Conservation (phyloP, 2,113 vertebrate genomes). For the Thermophis baileyi region DNA sequence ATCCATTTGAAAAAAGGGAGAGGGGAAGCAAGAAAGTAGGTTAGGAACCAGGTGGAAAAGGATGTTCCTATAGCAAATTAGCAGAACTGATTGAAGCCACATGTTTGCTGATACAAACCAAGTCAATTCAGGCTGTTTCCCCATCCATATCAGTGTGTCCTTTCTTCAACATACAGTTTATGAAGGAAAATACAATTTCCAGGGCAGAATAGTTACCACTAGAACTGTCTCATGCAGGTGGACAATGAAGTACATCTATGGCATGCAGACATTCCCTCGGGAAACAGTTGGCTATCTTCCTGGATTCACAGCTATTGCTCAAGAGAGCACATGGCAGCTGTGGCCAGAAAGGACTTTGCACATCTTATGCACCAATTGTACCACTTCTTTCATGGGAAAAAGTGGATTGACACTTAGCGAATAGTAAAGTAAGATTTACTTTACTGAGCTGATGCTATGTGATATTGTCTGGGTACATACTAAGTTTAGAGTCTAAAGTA, state of each 20-base stretch:
- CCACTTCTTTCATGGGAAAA: neutral
- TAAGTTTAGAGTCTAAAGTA: neutral
- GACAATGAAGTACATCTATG: neutral
- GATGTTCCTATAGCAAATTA: neutral
- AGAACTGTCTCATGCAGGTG: neutral
- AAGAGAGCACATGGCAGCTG: neutral
- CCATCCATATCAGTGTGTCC: neutral
- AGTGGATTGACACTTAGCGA: neutral
- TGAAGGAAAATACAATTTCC: neutral
- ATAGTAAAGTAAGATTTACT: neutral
- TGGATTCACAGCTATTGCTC: neutral
- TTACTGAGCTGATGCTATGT: neutral
- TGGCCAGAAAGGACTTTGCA: neutral
- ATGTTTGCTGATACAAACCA: neutral
- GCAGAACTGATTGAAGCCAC: neutral
- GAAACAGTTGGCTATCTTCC: neutral
- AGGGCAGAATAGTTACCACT: neutral
- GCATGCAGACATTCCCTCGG: neutral
- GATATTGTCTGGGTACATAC: neutral
- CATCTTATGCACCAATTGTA: neutral
- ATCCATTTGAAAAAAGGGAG: neutral
- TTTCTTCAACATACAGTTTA: neutral
- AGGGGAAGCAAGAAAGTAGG: neutral
- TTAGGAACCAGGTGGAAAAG: neutral
- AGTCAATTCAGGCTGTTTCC: neutral